These are phyloP conservation scores for Cerastoderma edule DNA, from an alignment of 2,888 invertebrate species.

Conservation along the genomic window DNA sequence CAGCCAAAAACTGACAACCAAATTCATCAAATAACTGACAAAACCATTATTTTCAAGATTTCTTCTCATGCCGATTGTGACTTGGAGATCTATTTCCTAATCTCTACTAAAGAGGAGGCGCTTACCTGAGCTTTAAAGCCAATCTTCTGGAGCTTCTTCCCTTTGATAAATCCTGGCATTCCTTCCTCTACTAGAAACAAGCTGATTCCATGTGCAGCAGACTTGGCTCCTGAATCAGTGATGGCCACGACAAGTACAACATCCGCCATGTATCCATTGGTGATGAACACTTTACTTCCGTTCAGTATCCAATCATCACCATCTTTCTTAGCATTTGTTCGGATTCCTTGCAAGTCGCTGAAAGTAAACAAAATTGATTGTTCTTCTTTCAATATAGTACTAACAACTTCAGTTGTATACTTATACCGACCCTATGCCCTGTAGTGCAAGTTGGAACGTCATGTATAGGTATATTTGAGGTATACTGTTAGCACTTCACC, in stretches of 20 bases:
- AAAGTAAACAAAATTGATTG: not conserved
- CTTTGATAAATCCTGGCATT: constrained; percentile 84
- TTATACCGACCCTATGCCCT: no score
- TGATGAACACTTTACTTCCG: constrained; percentile 85
- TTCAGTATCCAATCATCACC: constrained; percentile 84
- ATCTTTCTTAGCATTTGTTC: constrained; percentile 83
- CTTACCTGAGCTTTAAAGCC: constrained; percentile 83
- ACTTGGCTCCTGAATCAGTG: constrained; percentile 83
- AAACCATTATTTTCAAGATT: no score
- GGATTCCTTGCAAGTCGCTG: constrained; percentile 84
- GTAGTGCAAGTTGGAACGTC: no score
- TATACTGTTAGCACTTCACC: no score
- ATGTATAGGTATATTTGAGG: no score
- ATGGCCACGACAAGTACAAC: constrained; percentile 84
- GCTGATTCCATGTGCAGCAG: constrained; percentile 84
- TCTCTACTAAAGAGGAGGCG: no score
- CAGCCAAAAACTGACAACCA: no score
- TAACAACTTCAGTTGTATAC: no score
- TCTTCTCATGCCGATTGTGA: no score
- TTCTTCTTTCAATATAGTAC: no score
- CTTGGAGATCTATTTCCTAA: no score
- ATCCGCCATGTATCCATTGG: constrained; percentile 84
- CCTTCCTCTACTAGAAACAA: constrained; percentile 84
- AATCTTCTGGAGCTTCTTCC: constrained; percentile 84
- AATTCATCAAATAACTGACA: no score